Conservation (phyloP, 2,797 vertebrate genomes). For the Notolepis coatsorum region DNA sequence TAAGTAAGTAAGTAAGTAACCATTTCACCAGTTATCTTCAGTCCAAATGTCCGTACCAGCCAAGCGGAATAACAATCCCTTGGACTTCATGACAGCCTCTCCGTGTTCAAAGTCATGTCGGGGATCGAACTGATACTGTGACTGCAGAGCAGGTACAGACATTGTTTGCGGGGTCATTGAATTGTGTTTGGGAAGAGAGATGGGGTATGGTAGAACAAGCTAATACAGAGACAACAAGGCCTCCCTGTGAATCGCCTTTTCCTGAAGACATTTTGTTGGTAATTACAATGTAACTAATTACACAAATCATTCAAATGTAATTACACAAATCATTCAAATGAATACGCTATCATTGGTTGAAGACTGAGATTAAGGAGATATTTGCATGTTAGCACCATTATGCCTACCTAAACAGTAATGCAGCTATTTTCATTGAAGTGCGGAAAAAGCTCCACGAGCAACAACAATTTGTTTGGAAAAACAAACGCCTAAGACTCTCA, state of each 20-base stretch:
- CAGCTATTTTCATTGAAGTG: slow-evolving; percentile 10
- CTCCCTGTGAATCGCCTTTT: slow-evolving; percentile 56
- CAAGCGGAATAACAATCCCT: slow-evolving; percentile 54
- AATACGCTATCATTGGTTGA: slow-evolving; percentile 58
- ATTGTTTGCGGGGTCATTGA: slow-evolving; percentile 54
- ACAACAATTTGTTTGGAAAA: background rate
- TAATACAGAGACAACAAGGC: slow-evolving; percentile 81
- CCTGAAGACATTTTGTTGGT: slow-evolving; percentile 60
- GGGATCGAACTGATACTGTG: slow-evolving; percentile 64
- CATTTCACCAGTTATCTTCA: no score
- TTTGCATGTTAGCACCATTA: slow-evolving; percentile 36
- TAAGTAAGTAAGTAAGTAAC: no score
- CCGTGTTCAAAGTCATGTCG: slow-evolving; percentile 69
- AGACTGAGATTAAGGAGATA: slow-evolving; percentile 62
- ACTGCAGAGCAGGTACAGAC: slow-evolving; percentile 66
- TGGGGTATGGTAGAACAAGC: slow-evolving; percentile 59
- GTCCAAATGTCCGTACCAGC: slow-evolving; percentile 53
- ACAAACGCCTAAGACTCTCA: background rate
- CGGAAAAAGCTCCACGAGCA: background rate
- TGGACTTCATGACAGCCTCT: slow-evolving; percentile 63
- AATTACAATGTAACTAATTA: slow-evolving; percentile 72
- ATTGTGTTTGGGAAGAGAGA: slow-evolving; percentile 59
- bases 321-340: slow-evolving; percentile 66
- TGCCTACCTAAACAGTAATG: no score
- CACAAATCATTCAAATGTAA: slow-evolving; percentile 68